Base-by-base conservation (phyloP, 2,888 invertebrate species). In the Drosophila crucigera region DNA sequence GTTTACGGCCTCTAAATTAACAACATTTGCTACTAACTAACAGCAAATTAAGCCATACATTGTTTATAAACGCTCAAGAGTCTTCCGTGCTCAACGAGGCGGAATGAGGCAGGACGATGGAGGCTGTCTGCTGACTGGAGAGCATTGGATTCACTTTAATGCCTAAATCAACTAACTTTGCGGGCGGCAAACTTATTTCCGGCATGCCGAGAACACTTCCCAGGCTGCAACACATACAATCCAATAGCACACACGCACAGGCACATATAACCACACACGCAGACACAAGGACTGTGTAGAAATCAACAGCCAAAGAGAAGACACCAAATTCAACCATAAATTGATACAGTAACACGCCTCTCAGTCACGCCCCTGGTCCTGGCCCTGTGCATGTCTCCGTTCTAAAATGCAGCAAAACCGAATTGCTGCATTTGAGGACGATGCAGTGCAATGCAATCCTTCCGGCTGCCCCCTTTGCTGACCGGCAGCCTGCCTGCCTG, bases 91-190 rank as follows among this genome's bases (percentile, higher is more conserved):
- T 31, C 33, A 52, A 52, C 65, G 49, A 37, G 22, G 22, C 22
- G 1, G 14, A 22, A 16, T 7, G 22, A 10, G 41, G n/a, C n/a
- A 6, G 41, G 11, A n/a, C n/a, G 43, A 22, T 6, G 22, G 33
- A 35, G 41, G 61, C n/a, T 22, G 43, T 41, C 22, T 35, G 30
- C 39, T 33, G 59, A 35, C 58, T 67, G 73, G 30, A 55, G 66
- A 28, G 28, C 60, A 56, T 53, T 64, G 73, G 66, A 69, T 89
- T 89, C 89, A 77, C 89, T 87, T 87, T 89, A 87, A 90, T 89
- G 87, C 87, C 88, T 90, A 88, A 88, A 88, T 88, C 87, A 88
- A 88, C 89, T 88, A 90, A 86, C 90, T 86, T 88, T 87, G 90
- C 75, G 89, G 91, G 80, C 84, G 77, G 80, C 89, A 90, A 87